Evolutionary conservation across 2,888 invertebrate genomes (phyloP), one percentile per base, ranked within the genome.

Genomic region (Anodontia alba): DNA sequence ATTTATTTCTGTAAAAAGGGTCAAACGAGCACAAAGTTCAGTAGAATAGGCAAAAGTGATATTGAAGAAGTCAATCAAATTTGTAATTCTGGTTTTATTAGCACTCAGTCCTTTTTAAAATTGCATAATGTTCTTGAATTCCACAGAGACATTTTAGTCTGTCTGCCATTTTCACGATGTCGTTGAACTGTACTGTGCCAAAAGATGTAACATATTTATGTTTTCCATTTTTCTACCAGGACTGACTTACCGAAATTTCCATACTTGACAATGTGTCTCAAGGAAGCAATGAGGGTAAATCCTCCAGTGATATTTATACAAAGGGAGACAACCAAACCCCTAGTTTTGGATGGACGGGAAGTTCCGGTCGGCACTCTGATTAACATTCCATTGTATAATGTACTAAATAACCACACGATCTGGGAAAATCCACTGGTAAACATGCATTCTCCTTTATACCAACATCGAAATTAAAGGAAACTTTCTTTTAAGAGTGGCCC

Each of bases 191-290:
- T n/a, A n/a, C n/a, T n/a, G n/a, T n/a, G n/a, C n/a, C n/a, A n/a
- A n/a, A n/a, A n/a, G n/a, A n/a, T n/a, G n/a, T n/a, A n/a, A n/a
- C n/a, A n/a, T n/a, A n/a, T n/a, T n/a, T n/a, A n/a, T 12, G 46
- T 46, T 20, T 46, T 46, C 17, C 3, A 20, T 46, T 46, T 7
- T 12, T n/a, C n/a, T 46, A 20, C 15, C 84, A 93, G 92, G 90
- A 91, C 91, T 17, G 93, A 93, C 73, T 80, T 93, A 29, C 36
- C 84, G 1, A 84, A 88, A 10, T 62, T 93, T 49, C 86, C 88
- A 5, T 92, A 91, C 81, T 82, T 91, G 73, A 91, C 92, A 17
- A 87, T 90, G 89, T 93, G 92, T 78, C 87, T 93, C 33, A 93
- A 93, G 75, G 93, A 93, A 71, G 80, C 88, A 7, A 78, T 92